Conservation (phyloP, 2,888 invertebrate species). For the Rhimphoctona megacephalus region DNA sequence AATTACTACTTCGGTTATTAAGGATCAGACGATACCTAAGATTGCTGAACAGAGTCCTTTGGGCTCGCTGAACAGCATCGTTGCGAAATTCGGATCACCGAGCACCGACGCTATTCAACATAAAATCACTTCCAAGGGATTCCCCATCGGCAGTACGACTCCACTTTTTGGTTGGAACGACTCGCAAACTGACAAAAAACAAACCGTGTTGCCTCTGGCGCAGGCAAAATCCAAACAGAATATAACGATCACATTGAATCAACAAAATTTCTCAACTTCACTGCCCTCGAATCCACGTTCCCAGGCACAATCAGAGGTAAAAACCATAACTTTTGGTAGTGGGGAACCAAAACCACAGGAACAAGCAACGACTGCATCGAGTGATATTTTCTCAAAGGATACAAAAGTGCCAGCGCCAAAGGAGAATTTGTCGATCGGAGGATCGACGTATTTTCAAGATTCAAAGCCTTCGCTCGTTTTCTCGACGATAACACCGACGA, state of each 20-base stretch:
- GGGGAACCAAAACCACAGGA: slow-evolving; percentile 65
- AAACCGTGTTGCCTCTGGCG: slow-evolving; percentile 17
- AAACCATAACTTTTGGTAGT: slow-evolving; percentile 71
- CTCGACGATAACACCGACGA: slow-evolving; percentile 3
- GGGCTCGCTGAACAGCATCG: slow-evolving; percentile 81
- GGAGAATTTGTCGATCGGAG: slow-evolving; percentile 48
- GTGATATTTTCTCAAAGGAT: slow-evolving; percentile 47
- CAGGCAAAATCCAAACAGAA: slow-evolving; percentile 68
- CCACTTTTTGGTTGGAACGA: slow-evolving; percentile 66
- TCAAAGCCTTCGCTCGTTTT: slow-evolving; percentile 37
- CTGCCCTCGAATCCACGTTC: slow-evolving; percentile 62
- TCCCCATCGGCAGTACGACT: slow-evolving; percentile 46
- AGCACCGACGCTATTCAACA: slow-evolving; percentile 47
- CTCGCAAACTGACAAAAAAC: slow-evolving; percentile 71
- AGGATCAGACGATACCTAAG: slow-evolving; percentile 41
- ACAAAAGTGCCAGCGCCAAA: slow-evolving; percentile 45
- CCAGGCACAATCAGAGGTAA: slow-evolving; percentile 69
- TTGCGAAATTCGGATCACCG: slow-evolving; percentile 78
- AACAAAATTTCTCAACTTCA: slow-evolving; percentile 37
- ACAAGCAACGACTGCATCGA: slow-evolving; percentile 27
- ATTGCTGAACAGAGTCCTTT: slow-evolving; percentile 76
- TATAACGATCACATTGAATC: slow-evolving; percentile 62
- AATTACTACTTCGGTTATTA: slow-evolving; percentile 50
- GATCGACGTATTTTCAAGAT: slow-evolving; percentile 55
- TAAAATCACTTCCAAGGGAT: slow-evolving; percentile 64